Evolutionary conservation across 2,888 invertebrate species (phyloP).

Genomic region (Andricus curvator): DNA sequence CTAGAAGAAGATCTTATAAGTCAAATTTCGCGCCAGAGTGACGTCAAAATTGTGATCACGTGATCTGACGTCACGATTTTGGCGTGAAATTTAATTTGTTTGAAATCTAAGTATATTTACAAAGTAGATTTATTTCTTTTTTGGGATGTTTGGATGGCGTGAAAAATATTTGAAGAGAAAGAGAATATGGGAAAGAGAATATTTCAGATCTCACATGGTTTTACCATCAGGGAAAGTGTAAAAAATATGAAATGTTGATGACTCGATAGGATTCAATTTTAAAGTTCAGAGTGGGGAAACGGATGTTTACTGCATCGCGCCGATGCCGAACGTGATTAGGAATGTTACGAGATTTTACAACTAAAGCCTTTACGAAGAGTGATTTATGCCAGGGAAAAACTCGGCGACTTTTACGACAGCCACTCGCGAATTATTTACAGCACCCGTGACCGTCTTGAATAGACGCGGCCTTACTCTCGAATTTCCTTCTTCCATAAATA

Average conservation of each 20-base stretch:
- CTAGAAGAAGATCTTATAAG: not conserved
- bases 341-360: slow-evolving; percentile 63
- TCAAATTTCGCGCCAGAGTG: not conserved
- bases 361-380: slow-evolving; percentile 54
- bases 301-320: slow-evolving; percentile 56
- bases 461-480: slow-evolving; percentile 52
- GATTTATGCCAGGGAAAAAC: slow-evolving; percentile 70
- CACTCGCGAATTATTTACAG: slow-evolving; percentile 71
- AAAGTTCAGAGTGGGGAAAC: slow-evolving; percentile 43
- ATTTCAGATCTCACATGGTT: not conserved
- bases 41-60: not conserved
- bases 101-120: too few species aligned
- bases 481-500: slow-evolving; percentile 55
- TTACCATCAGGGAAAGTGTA: not conserved
- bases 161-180: not conserved
- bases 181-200: not conserved
- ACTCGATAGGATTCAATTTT: not conserved
- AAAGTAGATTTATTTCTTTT: too few species aligned
- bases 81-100: too few species aligned
- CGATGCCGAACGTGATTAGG: slow-evolving; percentile 28
- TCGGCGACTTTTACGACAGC: slow-evolving; percentile 70
- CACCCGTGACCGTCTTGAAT: slow-evolving; percentile 57
- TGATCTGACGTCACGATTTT: too few species aligned
- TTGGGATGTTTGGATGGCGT: not conserved
- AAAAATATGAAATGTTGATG: not conserved